A percentile compares a stretch with the other conserved stretches of the same genome.
Evolutionary conservation across 2,888 invertebrate species (phyloP).

Genomic region (Seira musarum): DNA sequence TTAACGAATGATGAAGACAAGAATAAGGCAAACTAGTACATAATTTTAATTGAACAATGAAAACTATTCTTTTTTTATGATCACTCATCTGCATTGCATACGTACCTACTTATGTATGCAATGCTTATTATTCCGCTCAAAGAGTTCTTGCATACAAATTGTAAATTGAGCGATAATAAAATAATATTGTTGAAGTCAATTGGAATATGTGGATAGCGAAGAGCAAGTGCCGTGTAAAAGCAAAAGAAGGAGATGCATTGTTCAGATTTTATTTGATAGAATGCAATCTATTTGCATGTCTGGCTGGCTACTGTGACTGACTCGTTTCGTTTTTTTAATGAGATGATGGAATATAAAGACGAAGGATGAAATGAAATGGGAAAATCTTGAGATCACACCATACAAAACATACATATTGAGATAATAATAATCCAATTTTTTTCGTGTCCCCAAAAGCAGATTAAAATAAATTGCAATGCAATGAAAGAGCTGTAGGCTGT

Average conservation of each 20-base stretch:
- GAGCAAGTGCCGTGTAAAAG: background rate
- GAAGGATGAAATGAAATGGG: constrained; percentile 9
- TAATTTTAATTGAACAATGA: constrained; percentile 15
- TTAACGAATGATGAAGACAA: constrained; percentile 5
- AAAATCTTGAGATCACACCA: background rate
- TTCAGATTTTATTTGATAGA: background rate
- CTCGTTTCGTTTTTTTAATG: background rate
- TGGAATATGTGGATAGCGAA: background rate
- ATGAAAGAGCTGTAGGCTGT: background rate
- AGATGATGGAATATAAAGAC: background rate
- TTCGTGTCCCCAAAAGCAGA: background rate
- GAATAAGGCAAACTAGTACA: constrained; percentile 5
- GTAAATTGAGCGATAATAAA: too few species aligned
- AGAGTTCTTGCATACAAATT: too few species aligned
- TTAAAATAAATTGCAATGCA: background rate
- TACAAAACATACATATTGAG: background rate
- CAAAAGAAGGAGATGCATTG: background rate
- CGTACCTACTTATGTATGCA: too few species aligned
- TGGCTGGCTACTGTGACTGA: background rate
- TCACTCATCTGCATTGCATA: background rate
- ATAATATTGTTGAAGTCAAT: background rate
- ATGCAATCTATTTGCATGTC: background rate
- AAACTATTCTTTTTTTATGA: background rate
- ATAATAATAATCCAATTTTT: too few species aligned
- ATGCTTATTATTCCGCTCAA: too few species aligned